A percentile compares a stretch with the other conserved stretches of the same genome.
These are phyloP conservation scores for Microhierax caerulescens DNA, from an alignment of 2,797 vertebrate species.

Conservation along the genomic window DNA sequence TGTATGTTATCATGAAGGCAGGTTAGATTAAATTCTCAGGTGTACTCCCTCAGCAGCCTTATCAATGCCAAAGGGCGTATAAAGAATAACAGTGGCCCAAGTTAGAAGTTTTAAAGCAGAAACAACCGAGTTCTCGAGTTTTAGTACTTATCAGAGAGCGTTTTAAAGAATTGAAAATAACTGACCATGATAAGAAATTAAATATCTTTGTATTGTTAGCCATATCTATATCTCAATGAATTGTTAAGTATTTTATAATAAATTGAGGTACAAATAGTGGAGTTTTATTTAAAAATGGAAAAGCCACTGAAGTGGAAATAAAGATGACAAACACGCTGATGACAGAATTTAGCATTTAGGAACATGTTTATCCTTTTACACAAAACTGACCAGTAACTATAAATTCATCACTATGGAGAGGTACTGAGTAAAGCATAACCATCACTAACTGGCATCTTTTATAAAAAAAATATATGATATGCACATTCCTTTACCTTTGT, in stretches of 20 bases:
- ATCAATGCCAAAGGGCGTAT: neutral
- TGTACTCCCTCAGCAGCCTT: neutral
- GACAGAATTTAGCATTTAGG: neutral
- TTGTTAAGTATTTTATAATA: neutral
- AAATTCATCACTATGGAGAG: neutral
- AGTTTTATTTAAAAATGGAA: neutral
- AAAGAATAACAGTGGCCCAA: neutral
- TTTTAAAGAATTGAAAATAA: neutral
- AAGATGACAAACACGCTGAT: neutral
- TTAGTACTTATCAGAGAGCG: neutral
- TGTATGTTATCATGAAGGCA: neutral
- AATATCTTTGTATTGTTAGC: neutral
- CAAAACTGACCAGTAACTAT: neutral
- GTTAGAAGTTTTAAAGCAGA: neutral
- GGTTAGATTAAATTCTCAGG: neutral
- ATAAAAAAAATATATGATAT: neutral
- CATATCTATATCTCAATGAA: neutral
- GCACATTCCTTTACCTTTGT: neutral
- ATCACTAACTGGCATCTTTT: neutral
- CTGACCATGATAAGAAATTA: neutral
- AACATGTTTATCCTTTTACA: neutral
- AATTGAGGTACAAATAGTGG: neutral
- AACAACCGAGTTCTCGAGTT: neutral
- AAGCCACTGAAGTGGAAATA: neutral
- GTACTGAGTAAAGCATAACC: neutral